Evolutionary conservation across 1,140 invertebrate genomes (phyloP), one percentile per base, ranked within the genome.

Genomic region (Glossosoma conforme): DNA sequence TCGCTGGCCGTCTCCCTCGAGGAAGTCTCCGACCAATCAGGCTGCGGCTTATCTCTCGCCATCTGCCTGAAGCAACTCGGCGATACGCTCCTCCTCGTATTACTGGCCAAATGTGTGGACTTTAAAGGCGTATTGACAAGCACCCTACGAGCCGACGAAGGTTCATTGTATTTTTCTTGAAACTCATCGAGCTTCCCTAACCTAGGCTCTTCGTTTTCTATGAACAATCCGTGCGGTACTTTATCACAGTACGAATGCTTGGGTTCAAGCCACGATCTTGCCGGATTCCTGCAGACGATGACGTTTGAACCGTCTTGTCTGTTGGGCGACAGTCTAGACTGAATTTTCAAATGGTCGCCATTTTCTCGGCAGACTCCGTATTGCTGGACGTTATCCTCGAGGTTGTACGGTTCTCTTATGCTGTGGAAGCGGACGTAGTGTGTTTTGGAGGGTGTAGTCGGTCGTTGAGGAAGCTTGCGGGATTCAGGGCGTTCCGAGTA

Each of bases 141-240:
- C n/a, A n/a, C n/a, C n/a, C n/a, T n/a, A n/a, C n/a, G n/a, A n/a
- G n/a, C n/a, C n/a, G n/a, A n/a, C n/a, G n/a, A n/a, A 8, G 25
- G n/a, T 2, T 40, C 35, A 5, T 13, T 15, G 22, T 40, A 40
- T 24, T 53, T 44, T 13, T 56, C 54, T 25, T 57, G 47, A 36
- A 35, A 57, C 21, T 57, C 55, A 32, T 48, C 50, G 4, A 46
- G 44, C 11, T 44, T 49, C 11, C 43, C 54, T 19, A 58, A 35
- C 15, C 47, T 37, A 6, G 56, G 56, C 28, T 58, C 56, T 36
- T 50, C 56, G 35, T 58, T 58, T 28, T 58, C 56, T 5, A 58
- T 58, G 6, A 53, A 46, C 47, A 50, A 50, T 13, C 42, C 22
- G 24, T 44, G 41, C n/a, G 49, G 19, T 8, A 36, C 45, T n/a